These are phyloP conservation scores for Hydrozoanthus tunicans DNA, from an alignment of 64 coral and sea anemone genomes.

Conservation along the genomic window DNA sequence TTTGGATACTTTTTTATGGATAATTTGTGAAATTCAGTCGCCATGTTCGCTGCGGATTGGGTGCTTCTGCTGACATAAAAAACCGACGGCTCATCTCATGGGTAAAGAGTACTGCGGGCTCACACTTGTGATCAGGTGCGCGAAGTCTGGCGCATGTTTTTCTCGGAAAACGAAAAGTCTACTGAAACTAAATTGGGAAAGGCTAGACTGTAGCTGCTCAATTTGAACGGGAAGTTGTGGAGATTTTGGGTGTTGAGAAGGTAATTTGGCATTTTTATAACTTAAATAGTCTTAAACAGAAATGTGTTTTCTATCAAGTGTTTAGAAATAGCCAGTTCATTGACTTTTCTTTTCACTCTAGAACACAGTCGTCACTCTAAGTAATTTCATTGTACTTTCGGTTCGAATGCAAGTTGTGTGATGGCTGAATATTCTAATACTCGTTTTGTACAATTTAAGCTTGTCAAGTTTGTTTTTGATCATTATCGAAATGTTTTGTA, in stretches of 20 bases:
- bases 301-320: not conserved
- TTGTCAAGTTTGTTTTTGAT: too few relatives aligned
- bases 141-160: not conserved
- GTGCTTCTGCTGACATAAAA: conserved; percentile 13
- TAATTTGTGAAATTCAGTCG: conserved; percentile 72
- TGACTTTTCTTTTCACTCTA: not conserved
- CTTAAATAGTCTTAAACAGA: not conserved
- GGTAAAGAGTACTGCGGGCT: not conserved
- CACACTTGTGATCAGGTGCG: conserved; percentile 11
- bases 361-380: too few relatives aligned
- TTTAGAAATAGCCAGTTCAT: not conserved
- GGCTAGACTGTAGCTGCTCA: too few relatives aligned
- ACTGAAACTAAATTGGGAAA: not conserved
- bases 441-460: too few relatives aligned
- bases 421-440: too few relatives aligned
- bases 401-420: too few relatives aligned
- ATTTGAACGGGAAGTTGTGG: not conserved
- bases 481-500: too few relatives aligned
- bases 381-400: too few relatives aligned
- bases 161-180: not conserved
- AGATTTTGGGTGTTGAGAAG: not conserved
- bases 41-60: conserved; percentile 59
- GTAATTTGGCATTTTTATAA: not conserved
- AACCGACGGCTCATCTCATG: not conserved
- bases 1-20: conserved; percentile 82